These are phyloP conservation scores for Talpa occidentalis DNA, from an alignment of 2,113 vertebrate genomes.

Conservation along the genomic window DNA sequence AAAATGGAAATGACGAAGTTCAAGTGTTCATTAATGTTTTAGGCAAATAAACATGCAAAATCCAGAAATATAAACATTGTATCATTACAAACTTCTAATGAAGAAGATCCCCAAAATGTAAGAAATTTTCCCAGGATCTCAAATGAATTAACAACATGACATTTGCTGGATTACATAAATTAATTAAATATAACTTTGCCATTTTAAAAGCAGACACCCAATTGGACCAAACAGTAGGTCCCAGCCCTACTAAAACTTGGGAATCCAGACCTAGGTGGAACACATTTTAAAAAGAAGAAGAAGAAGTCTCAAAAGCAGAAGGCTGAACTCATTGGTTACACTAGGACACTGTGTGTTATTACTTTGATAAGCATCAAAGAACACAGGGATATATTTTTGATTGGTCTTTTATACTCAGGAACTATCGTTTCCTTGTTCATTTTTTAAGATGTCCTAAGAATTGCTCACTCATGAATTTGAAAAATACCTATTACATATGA, in stretches of 20 bases:
- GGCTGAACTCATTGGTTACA: background rate
- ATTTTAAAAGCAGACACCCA: background rate
- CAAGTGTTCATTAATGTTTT: background rate
- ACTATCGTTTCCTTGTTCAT: background rate
- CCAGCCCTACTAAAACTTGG: background rate
- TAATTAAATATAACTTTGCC: background rate
- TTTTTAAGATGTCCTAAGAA: constrained; percentile 11
- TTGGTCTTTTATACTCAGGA: background rate
- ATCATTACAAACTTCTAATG: background rate
- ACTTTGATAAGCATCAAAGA: background rate
- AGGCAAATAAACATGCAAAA: background rate
- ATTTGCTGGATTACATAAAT: constrained; percentile 15
- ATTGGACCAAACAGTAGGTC: background rate
- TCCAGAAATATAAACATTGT: background rate
- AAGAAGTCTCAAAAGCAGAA: background rate
- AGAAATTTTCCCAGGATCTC: background rate
- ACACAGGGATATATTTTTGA: background rate
- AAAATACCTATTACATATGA: background rate
- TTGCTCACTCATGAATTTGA: background rate
- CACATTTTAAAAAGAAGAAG: background rate
- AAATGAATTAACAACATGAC: background rate
- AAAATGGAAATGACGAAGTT: background rate
- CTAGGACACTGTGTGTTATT: background rate
- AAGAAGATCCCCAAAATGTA: background rate
- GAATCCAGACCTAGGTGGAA: background rate